phyloP scores from a whole-genome alignment of 1,140 invertebrate species.

The Coboldia fuscipes region DNA sequence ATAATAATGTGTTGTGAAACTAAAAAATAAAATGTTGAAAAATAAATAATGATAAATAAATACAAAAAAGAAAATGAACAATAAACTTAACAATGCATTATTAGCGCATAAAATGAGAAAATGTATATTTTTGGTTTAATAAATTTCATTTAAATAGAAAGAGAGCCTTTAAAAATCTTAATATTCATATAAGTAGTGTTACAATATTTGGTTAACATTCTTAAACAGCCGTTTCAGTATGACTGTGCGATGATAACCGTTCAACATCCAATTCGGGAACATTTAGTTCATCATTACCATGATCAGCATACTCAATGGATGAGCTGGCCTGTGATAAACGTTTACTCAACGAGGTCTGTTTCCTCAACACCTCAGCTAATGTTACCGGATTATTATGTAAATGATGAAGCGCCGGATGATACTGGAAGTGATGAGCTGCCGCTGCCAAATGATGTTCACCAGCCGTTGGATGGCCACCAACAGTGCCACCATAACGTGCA shows the following conservation, averaged over 20 bases:
- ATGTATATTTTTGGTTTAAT: background rate
- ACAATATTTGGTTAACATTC: too few species aligned
- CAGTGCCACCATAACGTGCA: conserved; percentile 72
- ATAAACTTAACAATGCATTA: background rate
- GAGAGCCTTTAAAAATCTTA: too few species aligned
- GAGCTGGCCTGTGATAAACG: conserved; percentile 74
- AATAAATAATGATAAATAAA: background rate
- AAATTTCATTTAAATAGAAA: background rate
- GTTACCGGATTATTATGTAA: conserved; percentile 71
- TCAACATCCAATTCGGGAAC: conserved; percentile 79
- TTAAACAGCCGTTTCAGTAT: conserved; percentile 83
- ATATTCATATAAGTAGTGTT: too few species aligned
- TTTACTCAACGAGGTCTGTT: conserved; percentile 75
- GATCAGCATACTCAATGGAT: conserved; percentile 78
- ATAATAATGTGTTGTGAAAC: too few species aligned
- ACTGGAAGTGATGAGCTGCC: too few species aligned
- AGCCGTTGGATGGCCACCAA: too few species aligned
- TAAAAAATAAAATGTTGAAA: background rate
- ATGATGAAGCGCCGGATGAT: too few species aligned
- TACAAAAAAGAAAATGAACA: background rate
- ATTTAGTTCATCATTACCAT: conserved; percentile 65
- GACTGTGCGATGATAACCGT: conserved; percentile 72
- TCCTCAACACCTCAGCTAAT: conserved; percentile 72
- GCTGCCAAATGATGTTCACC: too few species aligned
- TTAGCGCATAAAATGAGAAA: background rate